Base-by-base conservation (phyloP, 1,140 invertebrate genomes). In the Hycleus phaleratus region DNA sequence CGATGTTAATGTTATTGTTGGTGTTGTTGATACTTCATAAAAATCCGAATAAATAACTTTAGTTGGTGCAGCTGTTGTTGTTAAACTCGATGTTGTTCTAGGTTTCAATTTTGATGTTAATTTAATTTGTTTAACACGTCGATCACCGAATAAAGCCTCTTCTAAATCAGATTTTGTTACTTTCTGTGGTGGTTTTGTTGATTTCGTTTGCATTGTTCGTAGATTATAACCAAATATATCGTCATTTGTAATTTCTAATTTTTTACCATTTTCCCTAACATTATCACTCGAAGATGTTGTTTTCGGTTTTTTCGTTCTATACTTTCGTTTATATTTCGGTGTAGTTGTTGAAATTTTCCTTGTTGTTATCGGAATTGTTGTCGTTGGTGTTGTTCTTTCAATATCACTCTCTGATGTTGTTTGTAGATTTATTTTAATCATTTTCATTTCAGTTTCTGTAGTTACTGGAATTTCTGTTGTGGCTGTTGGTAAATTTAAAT, bases 21-120 rank as follows among this genome's bases (percentile, higher is more conserved):
- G 49, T 47, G 49, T 39, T n/a, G 63, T 67, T 7, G 68, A 65
- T 2, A 67, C 64, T 59, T 60, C 59, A 43, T 65, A 71, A 56
- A 67, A 68, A 52, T 68, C 51, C 0, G 66, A 64, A 58, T 65
- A 71, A 45, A 71, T 68, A 8, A 69, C 60, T 57, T 68, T 71
- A 18, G 18, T 18, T 18, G 62, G 44, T 38, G 54, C 42, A 7
- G 47, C 45, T 26, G 42, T 9, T 49, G 7, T 7, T 32, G 32
- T 32, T 5, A 32, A 32, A 5, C 4, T 5, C 7, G 32, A 32
- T 32, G 49, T 32, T 63, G 57, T 45, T 58, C 10, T 50, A 26
- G 26, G 24, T 49, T 7, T 10, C 6, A 53, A 11, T 53, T 53
- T 53, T 10, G 51, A 53, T 38, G 42, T 53, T 5, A 53, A 12